A percentile compares a stretch with the other conserved stretches of the same genome.
phyloP scores from a whole-genome alignment of 2,113 vertebrate genomes.

The Heterotilapia buettikoferi region DNA sequence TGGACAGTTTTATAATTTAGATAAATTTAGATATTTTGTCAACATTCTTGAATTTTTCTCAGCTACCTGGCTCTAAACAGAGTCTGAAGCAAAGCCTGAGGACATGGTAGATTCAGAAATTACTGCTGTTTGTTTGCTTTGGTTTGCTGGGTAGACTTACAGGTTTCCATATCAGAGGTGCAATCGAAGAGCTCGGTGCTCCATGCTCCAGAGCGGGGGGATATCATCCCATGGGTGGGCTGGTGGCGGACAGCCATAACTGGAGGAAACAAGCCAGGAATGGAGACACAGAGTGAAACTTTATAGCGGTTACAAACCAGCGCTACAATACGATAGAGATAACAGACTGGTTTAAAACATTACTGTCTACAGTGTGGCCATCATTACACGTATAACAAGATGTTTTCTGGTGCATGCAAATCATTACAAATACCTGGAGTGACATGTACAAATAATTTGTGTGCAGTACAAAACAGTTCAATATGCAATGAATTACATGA shows the following conservation, averaged over 20 bases:
- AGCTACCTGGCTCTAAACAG: too few relatives aligned
- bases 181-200: neutral
- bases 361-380: neutral
- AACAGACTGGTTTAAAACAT: neutral
- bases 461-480: neutral
- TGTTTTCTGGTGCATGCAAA: neutral
- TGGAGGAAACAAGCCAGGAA: neutral
- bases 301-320: neutral
- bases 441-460: neutral
- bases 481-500: neutral
- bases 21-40: neutral
- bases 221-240: neutral
- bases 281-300: neutral
- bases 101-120: neutral
- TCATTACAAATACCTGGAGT: neutral
- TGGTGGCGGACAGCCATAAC: neutral
- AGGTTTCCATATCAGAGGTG: neutral
- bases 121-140: neutral
- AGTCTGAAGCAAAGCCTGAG: neutral
- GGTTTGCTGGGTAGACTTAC: neutral
- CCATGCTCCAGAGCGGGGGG: neutral
- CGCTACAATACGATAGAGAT: neutral
- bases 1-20: neutral
- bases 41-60: neutral
- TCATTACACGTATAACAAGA: neutral